phyloP scores from a whole-genome alignment of 2,888 invertebrate genomes.

The Euclidia mi region DNA sequence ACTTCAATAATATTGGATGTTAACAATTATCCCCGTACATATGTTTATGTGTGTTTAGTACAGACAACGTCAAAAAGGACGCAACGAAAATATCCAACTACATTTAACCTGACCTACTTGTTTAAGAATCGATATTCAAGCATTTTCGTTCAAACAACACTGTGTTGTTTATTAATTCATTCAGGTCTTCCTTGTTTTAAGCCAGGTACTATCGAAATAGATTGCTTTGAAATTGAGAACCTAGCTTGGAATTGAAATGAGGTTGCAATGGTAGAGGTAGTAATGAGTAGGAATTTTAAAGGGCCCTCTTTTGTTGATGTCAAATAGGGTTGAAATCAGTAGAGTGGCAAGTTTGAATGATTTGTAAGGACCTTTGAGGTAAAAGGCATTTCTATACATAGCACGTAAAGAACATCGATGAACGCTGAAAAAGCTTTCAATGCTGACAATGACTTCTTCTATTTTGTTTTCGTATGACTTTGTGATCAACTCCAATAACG shows the following conservation, averaged over 20 bases:
- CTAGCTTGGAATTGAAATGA: constrained; percentile 23
- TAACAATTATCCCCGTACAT: constrained; percentile 1
- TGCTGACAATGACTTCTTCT: too few species aligned
- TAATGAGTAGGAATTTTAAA: constrained; percentile 23
- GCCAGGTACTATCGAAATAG: not conserved
- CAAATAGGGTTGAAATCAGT: constrained; percentile 7
- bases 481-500: too few species aligned
- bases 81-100: constrained; percentile 51
- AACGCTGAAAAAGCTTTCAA: too few species aligned
- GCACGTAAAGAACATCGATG: too few species aligned
- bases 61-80: constrained; percentile 44
- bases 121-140: constrained; percentile 58
- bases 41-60: constrained; percentile 16
- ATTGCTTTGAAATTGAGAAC: constrained; percentile 8
- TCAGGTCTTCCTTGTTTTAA: constrained; percentile 25
- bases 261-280: constrained; percentile 36
- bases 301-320: constrained; percentile 21
- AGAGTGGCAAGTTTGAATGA: constrained; percentile 1
- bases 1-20: constrained; percentile 5
- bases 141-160: constrained; percentile 37
- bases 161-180: constrained; percentile 42
- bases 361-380: not conserved
- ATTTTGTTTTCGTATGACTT: too few species aligned
- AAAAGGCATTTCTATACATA: not conserved
- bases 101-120: constrained; percentile 61